These are phyloP conservation scores for Grus americana DNA, from an alignment of 2,113 vertebrate genomes.

Conservation along the genomic window DNA sequence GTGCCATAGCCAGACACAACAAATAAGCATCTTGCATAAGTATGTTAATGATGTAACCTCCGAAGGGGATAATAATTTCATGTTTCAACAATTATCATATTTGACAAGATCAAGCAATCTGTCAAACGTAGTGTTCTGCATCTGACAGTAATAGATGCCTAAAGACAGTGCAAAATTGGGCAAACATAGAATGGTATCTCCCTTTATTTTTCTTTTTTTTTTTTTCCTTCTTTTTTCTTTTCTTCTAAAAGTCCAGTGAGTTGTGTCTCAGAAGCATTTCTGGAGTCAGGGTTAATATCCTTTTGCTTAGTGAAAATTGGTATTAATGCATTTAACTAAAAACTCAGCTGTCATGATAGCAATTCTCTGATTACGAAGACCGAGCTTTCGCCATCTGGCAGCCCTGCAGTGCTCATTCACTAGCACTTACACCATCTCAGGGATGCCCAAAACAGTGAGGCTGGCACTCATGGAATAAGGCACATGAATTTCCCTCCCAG, in stretches of 20 bases:
- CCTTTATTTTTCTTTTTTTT: too few relatives aligned
- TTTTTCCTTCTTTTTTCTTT: background rate
- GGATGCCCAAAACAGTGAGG: background rate
- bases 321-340: background rate
- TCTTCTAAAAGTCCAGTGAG: background rate
- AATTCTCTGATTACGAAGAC: background rate
- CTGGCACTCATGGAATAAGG: background rate
- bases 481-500: background rate
- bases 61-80: background rate
- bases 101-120: background rate
- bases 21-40: background rate
- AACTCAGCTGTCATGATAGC: background rate
- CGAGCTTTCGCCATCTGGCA: background rate
- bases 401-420: background rate
- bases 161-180: background rate
- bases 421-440: background rate
- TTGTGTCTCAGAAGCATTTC: background rate
- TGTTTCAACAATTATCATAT: background rate
- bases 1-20: background rate
- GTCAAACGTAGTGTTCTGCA: background rate
- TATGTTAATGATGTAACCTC: background rate
- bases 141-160: background rate
- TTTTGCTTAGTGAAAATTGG: background rate
- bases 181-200: background rate
- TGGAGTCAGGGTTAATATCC: background rate